These are phyloP conservation scores for Pseudachorutes palmiensis DNA, from an alignment of 1,140 invertebrate genomes.

Conservation along the genomic window DNA sequence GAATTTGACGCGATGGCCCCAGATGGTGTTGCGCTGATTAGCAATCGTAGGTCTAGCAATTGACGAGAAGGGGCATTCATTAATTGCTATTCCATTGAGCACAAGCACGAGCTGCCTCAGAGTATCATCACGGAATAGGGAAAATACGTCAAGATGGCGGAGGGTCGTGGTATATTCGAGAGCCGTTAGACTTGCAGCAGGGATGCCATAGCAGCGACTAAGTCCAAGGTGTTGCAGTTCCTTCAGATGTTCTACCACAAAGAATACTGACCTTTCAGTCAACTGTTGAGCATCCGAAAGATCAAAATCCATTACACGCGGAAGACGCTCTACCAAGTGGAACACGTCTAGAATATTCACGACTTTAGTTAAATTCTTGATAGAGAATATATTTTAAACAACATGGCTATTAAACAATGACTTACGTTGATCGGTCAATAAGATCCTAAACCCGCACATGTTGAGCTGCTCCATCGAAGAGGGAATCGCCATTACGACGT, in stretches of 20 bases:
- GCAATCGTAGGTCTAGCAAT: constrained; percentile 81
- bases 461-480: not conserved
- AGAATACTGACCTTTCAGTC: not conserved
- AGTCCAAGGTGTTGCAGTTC: constrained; percentile 62
- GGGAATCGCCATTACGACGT: not conserved
- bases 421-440: not conserved
- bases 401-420: not conserved
- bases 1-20: constrained; percentile 61
- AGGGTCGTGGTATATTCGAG: constrained; percentile 51
- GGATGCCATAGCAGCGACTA: constrained; percentile 73
- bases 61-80: constrained; percentile 64
- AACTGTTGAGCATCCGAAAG: not conserved
- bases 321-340: not conserved
- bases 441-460: not conserved
- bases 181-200: constrained; percentile 51
- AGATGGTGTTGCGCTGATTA: constrained; percentile 72
- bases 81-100: constrained; percentile 53
- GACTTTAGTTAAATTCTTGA: not conserved
- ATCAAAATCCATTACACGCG: not conserved
- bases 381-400: not conserved
- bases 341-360: not conserved
- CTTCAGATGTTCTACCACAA: not conserved
- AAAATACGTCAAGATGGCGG: constrained; percentile 65
- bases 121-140: constrained; percentile 55
- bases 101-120: constrained; percentile 51